phyloP scores from a whole-genome alignment of 2,113 vertebrate genomes.

The Corydoras sp. region DNA sequence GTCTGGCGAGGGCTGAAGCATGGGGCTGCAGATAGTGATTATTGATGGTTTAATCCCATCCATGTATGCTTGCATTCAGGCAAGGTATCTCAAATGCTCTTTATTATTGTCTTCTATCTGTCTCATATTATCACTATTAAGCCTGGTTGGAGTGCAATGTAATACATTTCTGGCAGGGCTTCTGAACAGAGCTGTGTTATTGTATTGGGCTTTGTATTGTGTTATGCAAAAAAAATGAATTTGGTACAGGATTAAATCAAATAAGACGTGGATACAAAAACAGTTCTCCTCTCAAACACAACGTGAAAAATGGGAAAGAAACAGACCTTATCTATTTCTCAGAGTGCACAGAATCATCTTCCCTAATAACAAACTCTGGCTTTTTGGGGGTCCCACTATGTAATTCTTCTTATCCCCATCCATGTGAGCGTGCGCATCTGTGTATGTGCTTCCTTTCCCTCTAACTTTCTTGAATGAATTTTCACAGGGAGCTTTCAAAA shows the following conservation, averaged over 20 bases:
- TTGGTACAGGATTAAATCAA: no score
- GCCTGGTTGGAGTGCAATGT: not conserved
- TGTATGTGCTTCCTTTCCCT: conserved; percentile 24
- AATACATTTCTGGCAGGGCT: not conserved
- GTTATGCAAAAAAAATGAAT: no score
- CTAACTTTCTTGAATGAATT: conserved; percentile 66
- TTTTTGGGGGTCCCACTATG: not conserved
- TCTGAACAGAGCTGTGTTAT: not conserved
- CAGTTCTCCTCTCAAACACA: no score
- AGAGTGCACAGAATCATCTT: not conserved
- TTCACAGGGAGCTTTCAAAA: conserved; percentile 86
- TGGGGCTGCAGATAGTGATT: conserved; percentile 97
- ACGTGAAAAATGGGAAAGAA: no score
- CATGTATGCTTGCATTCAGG: conserved; percentile 80
- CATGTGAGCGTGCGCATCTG: not conserved
- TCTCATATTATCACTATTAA: conserved; percentile 39
- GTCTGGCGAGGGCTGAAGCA: conserved; percentile 80
- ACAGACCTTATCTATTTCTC: no score
- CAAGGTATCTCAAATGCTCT: conserved; percentile 55
- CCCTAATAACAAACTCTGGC: not conserved
- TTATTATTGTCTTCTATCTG: conserved; percentile 51
- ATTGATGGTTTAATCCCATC: conserved; percentile 97
- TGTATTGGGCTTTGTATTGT: not conserved
- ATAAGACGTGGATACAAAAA: no score
- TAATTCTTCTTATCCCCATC: not conserved